Evolutionary conservation across 2,113 vertebrate genomes (phyloP).

Genomic region (Halichoerus grypus): DNA sequence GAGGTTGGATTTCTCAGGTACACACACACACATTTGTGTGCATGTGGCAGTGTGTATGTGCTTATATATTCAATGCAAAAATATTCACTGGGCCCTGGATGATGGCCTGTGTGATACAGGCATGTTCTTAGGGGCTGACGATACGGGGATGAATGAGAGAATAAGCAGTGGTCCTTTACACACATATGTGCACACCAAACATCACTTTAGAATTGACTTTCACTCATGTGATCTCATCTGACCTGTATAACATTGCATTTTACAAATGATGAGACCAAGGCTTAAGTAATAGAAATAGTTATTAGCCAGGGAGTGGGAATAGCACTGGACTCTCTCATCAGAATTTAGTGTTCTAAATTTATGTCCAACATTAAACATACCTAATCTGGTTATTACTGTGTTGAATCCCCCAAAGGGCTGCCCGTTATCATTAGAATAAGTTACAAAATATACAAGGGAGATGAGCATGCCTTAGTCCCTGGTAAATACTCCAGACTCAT

Average conservation of each 20-base stretch:
- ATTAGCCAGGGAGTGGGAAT: background rate
- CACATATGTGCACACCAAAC: background rate
- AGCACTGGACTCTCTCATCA: background rate
- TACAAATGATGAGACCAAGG: background rate
- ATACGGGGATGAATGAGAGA: background rate
- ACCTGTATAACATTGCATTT: background rate
- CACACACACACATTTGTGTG: background rate
- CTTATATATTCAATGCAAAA: background rate
- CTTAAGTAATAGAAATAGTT: background rate
- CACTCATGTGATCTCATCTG: background rate
- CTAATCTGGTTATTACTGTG: background rate
- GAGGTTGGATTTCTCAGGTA: background rate
- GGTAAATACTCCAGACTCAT: background rate
- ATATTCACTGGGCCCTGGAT: background rate
- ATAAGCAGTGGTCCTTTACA: background rate
- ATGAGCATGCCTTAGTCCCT: background rate
- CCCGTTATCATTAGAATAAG: background rate
- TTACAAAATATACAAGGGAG: background rate
- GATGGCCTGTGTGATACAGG: background rate
- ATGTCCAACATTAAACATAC: background rate
- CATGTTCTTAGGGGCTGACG: background rate
- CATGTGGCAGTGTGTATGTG: background rate
- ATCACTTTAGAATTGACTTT: background rate
- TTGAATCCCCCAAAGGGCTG: background rate
- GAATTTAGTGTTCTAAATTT: constrained; percentile 8